A percentile compares a stretch with the other conserved stretches of the same genome.
Evolutionary conservation across 1,140 invertebrate species (phyloP).

Genomic region (Trichogramma pretiosum): DNA sequence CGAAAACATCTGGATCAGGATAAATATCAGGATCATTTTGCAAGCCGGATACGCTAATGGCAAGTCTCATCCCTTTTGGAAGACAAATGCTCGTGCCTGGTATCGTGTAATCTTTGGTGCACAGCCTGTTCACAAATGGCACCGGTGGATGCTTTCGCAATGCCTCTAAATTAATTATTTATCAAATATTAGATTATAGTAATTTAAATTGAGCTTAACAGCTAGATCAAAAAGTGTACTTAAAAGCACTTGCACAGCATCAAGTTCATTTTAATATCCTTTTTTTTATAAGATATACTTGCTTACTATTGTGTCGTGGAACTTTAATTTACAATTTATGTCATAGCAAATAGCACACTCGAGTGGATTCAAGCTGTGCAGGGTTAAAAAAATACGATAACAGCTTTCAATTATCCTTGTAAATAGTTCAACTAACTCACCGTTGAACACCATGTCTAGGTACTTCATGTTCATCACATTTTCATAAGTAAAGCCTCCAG

Average conservation of each 20-base stretch:
- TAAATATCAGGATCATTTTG: constrained; percentile 43
- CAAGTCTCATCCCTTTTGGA: constrained; percentile 25
- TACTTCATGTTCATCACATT: constrained; percentile 36
- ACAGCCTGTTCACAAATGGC: constrained; percentile 32
- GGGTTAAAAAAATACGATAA: too few relatives aligned
- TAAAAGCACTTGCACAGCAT: too few relatives aligned
- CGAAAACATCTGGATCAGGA: constrained; percentile 52
- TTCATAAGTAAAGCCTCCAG: constrained; percentile 33
- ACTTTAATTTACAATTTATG: too few relatives aligned
- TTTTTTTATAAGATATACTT: too few relatives aligned
- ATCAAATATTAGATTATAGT: too few relatives aligned
- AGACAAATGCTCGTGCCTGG: constrained; percentile 25
- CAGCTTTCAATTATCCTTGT: too few relatives aligned
- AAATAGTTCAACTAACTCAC: constrained; percentile 11
- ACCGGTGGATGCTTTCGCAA: constrained; percentile 43
- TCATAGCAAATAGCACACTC: too few relatives aligned
- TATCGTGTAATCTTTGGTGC: constrained; percentile 36
- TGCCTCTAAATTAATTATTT: constrained; percentile 27
- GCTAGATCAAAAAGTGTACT: too few relatives aligned
- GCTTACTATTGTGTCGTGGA: too few relatives aligned
- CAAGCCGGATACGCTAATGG: constrained; percentile 25
- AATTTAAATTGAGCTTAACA: too few relatives aligned
- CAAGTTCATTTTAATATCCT: too few relatives aligned
- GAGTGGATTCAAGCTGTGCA: too few relatives aligned
- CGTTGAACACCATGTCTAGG: constrained; percentile 30